Base-by-base conservation (phyloP, 2,888 invertebrate genomes). In the Tupiocoris notatus region DNA sequence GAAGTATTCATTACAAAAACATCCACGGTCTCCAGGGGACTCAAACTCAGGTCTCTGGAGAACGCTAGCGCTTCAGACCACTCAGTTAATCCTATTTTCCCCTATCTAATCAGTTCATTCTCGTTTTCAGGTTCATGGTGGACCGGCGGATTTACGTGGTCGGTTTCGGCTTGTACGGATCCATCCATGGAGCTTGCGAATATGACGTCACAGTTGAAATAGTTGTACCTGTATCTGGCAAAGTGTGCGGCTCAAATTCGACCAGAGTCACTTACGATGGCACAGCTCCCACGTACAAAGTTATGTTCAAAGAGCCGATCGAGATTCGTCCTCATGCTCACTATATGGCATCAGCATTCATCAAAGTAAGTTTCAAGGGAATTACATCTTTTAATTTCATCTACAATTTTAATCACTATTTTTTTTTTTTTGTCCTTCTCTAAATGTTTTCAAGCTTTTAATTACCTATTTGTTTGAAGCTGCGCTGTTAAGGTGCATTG, bases 141-240 rank as follows among this genome's bases (percentile, higher is more conserved):
- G 93, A 94, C 83, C 88, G 90, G 81, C 87, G 91, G 77, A 92
- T 94, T 80, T 93, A 91, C 84, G 88, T 94, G 20, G 91, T 93
- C 77, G 94, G 94, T 0, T 92, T 94, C 84, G 94, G 94, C 76
- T 85, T 94, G 79, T 94, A 93, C 83, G 94, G 93, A 25, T 92
- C 93, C 25, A 91, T 92, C 81, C 90, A 91, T 83, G 92, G 91
- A 22, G 89, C 90, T 6, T 66, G 78, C 16, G 92, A 93, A 82
- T 94, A 93, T 83, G 88, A 90, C 82, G 92, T 91, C 58, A 88
- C 89, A 81, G 89, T 93, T 80, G 89, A 93, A 89, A 87, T 93
- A 77, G 89, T 92, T 78, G 91, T 92, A 82, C 87, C 91, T 21
- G 90, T 90, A 0, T 90, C 91, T 0, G 90, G 90, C 78, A 91